Evolutionary conservation across 2,113 vertebrate genomes (phyloP).

Genomic region (mouse (Mus musculus)): DNA sequence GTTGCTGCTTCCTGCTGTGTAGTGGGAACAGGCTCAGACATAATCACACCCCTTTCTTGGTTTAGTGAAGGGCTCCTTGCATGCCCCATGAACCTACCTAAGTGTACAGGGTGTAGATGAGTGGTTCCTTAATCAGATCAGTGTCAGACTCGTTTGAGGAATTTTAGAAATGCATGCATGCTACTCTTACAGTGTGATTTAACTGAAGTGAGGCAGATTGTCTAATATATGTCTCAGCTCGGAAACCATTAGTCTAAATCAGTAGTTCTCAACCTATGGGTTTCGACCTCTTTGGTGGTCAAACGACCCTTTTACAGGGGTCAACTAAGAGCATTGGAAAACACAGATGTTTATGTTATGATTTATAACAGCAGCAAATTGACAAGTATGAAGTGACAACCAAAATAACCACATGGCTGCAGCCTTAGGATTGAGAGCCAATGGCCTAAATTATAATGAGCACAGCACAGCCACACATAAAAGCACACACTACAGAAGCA

Average conservation of each 20-base stretch:
- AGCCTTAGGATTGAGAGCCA: not conserved
- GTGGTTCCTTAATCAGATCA: not conserved
- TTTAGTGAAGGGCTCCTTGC: not conserved
- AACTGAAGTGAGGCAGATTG: not conserved
- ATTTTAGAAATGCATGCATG: constrained; percentile 28
- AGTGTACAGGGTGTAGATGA: not conserved
- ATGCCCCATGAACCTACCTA: not conserved
- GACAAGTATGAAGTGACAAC: not conserved
- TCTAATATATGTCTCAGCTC: not conserved
- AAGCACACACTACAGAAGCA: constrained; percentile 43
- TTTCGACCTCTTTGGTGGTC: not conserved
- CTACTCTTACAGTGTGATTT: constrained; percentile 31
- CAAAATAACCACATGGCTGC: not conserved
- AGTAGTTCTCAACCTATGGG: not conserved
- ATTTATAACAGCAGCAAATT: not conserved
- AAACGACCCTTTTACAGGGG: not conserved
- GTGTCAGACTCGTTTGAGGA: not conserved
- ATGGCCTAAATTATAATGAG: constrained; percentile 53
- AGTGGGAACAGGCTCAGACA: not conserved
- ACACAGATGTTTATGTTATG: not conserved
- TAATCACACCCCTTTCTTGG: not conserved
- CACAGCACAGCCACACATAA: constrained; percentile 12
- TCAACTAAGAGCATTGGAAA: not conserved
- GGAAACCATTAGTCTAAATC: constrained; percentile 41
- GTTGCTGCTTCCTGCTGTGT: not conserved